A percentile compares a stretch with the other conserved stretches of the same genome.
These are phyloP conservation scores for Oreotrochilus melanogaster DNA, from an alignment of 2,113 vertebrate genomes.

Conservation along the genomic window DNA sequence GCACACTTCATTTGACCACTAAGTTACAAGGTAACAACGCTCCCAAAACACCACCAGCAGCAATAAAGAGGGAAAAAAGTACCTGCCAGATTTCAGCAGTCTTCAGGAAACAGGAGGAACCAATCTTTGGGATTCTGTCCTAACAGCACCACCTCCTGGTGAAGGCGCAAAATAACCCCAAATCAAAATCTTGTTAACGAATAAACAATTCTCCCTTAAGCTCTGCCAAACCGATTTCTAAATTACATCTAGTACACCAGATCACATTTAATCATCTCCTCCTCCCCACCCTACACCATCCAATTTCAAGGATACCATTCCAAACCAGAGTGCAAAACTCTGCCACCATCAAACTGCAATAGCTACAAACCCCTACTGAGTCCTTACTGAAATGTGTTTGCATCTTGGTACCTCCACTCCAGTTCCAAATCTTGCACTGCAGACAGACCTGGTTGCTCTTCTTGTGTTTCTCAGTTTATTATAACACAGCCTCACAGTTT, in stretches of 20 bases:
- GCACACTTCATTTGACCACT: background rate
- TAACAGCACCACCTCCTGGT: constrained; percentile 44
- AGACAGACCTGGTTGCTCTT: background rate
- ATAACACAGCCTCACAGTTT: background rate
- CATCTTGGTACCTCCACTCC: no score
- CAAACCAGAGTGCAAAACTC: background rate
- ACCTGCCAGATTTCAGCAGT: background rate
- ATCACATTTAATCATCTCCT: background rate
- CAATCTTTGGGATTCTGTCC: background rate
- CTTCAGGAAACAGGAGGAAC: background rate
- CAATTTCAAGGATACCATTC: background rate
- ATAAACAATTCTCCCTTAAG: background rate
- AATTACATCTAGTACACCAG: background rate
- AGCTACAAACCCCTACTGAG: background rate
- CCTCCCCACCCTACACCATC: background rate
- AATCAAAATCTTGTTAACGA: background rate
- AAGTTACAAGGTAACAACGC: background rate
- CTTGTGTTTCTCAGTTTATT: background rate
- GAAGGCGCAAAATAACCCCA: fast-evolving
- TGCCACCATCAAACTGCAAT: background rate
- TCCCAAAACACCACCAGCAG: background rate
- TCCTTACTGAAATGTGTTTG: background rate
- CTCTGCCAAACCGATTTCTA: background rate
- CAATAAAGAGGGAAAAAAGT: fast-evolving
- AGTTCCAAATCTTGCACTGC: background rate